Base-by-base conservation (phyloP, 2,888 invertebrate genomes). In the Pachliopta kotzebuea region DNA sequence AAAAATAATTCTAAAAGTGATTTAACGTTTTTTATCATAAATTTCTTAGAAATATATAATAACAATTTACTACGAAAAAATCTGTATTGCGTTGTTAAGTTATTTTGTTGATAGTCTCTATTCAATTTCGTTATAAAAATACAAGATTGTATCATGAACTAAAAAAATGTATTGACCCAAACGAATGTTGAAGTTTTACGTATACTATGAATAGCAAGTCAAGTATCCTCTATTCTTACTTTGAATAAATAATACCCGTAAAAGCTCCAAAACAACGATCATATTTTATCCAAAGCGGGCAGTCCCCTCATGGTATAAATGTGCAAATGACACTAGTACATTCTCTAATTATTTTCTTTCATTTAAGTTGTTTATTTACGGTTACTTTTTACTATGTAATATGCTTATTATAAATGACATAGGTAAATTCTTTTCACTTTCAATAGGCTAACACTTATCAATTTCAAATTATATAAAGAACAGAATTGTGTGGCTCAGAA, bases 241-340 rank as follows among this genome's bases (percentile, higher is more conserved):
- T 77, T 87, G 85, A 86, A 87, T 87, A 86, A 85, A 82, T 86
- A 87, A 86, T 86, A 80, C 74, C 77, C 77, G 78, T 85, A 84
- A 86, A 85, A 86, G 86, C 85, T 82, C 81, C 76, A 78, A 79
- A 84, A 83, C 80, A 76, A 78, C 72, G 74, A 65, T 62, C 65
- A 60, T 65, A 65, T 65, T 65, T 61, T 65, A 65, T 62, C 65
- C 65, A 60, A 56, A 29, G 29, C 54, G 26, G 50, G 31, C 58
- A 52, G 42, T 24, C 57, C 54, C 50, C 55, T 52, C 58, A 50
- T 50, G 57, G 55, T 57, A 49, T 58, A 58, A 26, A 65, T 60
- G 58, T 62, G 61, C 58, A 65, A 62, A 65, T 62, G 50, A 45
- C 20, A 58, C 61, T 58, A 50, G 50, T 37, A 31, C 50, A 26